Base-by-base conservation (phyloP, 2,888 invertebrate species). In the Agrochola macilenta region DNA sequence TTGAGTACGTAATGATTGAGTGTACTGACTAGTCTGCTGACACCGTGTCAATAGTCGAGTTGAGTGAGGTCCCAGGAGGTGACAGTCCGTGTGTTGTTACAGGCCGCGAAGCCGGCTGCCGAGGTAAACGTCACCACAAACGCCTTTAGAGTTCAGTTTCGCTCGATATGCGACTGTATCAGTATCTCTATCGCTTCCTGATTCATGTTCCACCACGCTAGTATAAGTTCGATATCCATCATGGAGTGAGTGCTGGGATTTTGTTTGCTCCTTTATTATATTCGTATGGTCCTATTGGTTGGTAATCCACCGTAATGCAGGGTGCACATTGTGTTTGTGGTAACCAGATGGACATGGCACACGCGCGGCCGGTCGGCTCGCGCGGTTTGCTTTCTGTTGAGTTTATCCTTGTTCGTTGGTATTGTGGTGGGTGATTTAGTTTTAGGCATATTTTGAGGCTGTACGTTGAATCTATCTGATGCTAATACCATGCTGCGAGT, bases 41-140 rank as follows among this genome's bases (percentile, higher is more conserved):
- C 71, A 71, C 35, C 30, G 84, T 5, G 79, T 69, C 68, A 57
- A 23, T 78, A 72, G 57, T 61, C 68, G 73, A 58, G 87, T 58
- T 61, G 69, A 65, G 81, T 84, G 92, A 92, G 94, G 93, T 93
- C 91, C 35, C 91, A 93, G 91, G 78, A 88, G 93, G 94, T 95
- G 95, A 95, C 92, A 88, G 92, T 94, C 90, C 92, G 92, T 95
- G 93, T 97, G 96, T 97, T 97, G 97, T 97, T 97, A 93, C 97
- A 97, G 97, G 97, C 97, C 97, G 97, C 97, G 97, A 97, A 97
- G 97, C 97, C 97, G 96, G 97, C 97, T 95, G 97, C 97, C 93
- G 97, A 97, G 97, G 97, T 97, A 97, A 97, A 93, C 96, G 87
- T 84, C 92, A 88, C 30, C 30, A 30, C 30, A 30, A 30, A 30